These are phyloP conservation scores for Mormyrus hasselquistii DNA, from an alignment of 2,797 vertebrate genomes.

Conservation along the genomic window DNA sequence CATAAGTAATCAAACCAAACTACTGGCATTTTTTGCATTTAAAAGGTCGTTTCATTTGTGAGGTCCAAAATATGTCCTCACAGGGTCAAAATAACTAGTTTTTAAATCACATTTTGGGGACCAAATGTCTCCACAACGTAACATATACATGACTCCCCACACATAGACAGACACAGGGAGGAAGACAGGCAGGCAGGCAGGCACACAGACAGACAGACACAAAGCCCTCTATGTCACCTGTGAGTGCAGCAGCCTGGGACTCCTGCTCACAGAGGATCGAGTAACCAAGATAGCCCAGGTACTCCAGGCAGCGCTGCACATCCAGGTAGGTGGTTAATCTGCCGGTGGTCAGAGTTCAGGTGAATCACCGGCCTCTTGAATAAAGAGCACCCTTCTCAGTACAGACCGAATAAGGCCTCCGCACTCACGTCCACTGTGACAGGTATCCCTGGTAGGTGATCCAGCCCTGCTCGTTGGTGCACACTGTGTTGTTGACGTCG, in stretches of 20 bases:
- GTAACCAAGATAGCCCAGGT: conserved; percentile 92
- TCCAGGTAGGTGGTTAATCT: conserved; percentile 94
- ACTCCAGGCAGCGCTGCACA: conserved; percentile 91
- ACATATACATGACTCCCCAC: background rate
- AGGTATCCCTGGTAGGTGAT: conserved; percentile 98
- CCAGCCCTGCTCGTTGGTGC: conserved; percentile 91
- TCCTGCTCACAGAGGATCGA: conserved; percentile 95
- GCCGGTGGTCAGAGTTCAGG: conserved; percentile 15
- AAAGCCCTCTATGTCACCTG: conserved; percentile 58
- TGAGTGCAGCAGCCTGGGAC: conserved; percentile 89
- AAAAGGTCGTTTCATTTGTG: background rate
- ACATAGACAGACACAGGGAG: background rate
- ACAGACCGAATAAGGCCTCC: background rate
- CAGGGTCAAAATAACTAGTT: background rate
- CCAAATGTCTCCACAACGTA: background rate
- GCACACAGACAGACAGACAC: background rate
- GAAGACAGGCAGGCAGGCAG: background rate
- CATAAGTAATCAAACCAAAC: background rate
- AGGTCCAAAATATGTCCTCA: background rate
- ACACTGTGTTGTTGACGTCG: conserved; percentile 93
- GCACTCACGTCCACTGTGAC: conserved; percentile 93
- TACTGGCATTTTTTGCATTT: background rate
- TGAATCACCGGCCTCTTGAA: background rate
- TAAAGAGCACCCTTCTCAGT: background rate
- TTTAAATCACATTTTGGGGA: background rate